These are phyloP conservation scores for Centropyge bicolor DNA, from an alignment of 2,797 vertebrate species.

Conservation along the genomic window DNA sequence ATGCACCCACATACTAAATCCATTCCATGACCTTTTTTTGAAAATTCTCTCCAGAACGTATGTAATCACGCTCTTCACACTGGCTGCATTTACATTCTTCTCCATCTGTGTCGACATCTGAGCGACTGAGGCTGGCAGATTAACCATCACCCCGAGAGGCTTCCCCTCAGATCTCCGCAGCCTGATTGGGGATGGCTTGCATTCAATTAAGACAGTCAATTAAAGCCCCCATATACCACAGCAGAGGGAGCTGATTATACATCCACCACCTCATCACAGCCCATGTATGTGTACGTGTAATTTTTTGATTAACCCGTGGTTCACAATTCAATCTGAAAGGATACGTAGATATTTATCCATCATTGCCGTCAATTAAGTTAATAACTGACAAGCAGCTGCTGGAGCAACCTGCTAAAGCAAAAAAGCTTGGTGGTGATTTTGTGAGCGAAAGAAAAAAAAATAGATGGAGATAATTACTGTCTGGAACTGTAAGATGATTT, in stretches of 20 bases:
- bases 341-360: not conserved
- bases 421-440: constrained; percentile 12
- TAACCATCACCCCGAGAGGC: constrained; percentile 57
- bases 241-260: constrained; percentile 23
- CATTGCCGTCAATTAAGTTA: not conserved
- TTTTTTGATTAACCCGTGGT: not conserved
- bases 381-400: constrained; percentile 10
- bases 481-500: constrained; percentile 17
- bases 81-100: constrained; percentile 35
- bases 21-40: constrained; percentile 32
- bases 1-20: constrained; percentile 26
- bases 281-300: not conserved
- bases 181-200: constrained; percentile 40
- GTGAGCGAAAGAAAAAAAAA: constrained; percentile 1
- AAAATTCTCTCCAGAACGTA: constrained; percentile 16
- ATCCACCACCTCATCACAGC: constrained; percentile 6
- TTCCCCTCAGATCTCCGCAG: constrained; percentile 53
- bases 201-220: constrained; percentile 53
- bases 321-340: not conserved
- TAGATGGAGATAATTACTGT: constrained; percentile 28
- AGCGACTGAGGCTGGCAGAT: constrained; percentile 48
- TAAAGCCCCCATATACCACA: constrained; percentile 25
- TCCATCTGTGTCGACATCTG: constrained; percentile 33
- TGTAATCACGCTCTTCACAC: constrained; percentile 40
- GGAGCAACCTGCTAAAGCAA: constrained; percentile 9